These are phyloP conservation scores for Hippasteria phrygiana DNA, from an alignment of 53 echinoderm and acorn worm genomes.

Conservation along the genomic window DNA sequence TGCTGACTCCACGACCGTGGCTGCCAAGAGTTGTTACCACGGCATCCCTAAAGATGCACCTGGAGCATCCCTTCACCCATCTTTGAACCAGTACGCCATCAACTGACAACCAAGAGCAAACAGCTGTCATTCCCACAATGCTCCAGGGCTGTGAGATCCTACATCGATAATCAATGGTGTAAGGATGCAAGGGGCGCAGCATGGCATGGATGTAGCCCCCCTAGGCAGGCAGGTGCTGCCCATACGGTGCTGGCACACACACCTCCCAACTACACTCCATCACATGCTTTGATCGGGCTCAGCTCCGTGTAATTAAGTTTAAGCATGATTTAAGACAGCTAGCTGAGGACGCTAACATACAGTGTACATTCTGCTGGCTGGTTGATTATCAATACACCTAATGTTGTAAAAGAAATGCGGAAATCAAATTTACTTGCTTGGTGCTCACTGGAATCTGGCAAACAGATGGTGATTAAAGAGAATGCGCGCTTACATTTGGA, in stretches of 20 bases:
- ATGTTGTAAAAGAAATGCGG: constrained; percentile 19
- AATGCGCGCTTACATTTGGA: background rate
- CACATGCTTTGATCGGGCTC: constrained; percentile 38
- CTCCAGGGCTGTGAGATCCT: constrained; percentile 20
- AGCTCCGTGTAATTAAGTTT: constrained; percentile 49
- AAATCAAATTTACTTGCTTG: constrained; percentile 26
- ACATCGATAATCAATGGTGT: constrained; percentile 49
- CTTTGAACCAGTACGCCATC: background rate
- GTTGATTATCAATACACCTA: constrained; percentile 30
- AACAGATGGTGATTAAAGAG: background rate
- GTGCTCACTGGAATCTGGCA: background rate
- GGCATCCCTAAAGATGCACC: constrained; percentile 29
- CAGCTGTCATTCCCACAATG: constrained; percentile 52
- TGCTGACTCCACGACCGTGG: constrained; percentile 3
- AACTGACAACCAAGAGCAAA: background rate
- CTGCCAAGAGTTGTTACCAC: constrained; percentile 3
- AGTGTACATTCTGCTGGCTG: background rate
- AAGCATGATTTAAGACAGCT: background rate
- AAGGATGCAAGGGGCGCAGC: constrained; percentile 8
- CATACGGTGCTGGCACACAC: background rate
- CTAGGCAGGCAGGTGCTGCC: constrained; percentile 29
- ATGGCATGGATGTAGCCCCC: constrained; percentile 19
- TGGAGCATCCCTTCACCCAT: constrained; percentile 33
- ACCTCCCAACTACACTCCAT: constrained; percentile 13
- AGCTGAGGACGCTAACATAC: background rate